These are phyloP conservation scores for Danio jaintianensis DNA, from an alignment of 2,797 vertebrate genomes.

Conservation along the genomic window DNA sequence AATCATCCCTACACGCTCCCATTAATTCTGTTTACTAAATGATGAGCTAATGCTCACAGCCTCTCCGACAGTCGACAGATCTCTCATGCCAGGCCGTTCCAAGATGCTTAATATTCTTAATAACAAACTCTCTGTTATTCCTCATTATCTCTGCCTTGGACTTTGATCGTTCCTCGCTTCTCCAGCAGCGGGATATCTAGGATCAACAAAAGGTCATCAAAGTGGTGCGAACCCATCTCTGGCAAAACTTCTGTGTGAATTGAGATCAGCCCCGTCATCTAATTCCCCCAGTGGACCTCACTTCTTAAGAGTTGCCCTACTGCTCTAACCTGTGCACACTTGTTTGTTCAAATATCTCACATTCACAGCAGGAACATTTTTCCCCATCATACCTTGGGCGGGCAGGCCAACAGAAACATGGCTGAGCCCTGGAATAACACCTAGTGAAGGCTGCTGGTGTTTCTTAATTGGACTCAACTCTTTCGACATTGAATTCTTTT, in stretches of 20 bases:
- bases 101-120: constrained; percentile 48
- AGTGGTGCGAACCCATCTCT: constrained; percentile 48
- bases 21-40: constrained; percentile 22
- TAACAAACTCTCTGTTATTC: constrained; percentile 53
- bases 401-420: constrained; percentile 65
- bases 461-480: constrained; percentile 70
- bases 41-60: constrained; percentile 38
- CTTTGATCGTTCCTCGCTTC: constrained; percentile 45
- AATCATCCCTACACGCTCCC: background rate
- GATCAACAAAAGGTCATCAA: constrained; percentile 51
- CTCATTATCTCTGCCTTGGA: constrained; percentile 48
- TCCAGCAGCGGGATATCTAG: constrained; percentile 40
- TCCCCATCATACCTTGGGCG: constrained; percentile 40
- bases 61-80: constrained; percentile 8
- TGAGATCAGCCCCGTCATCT: constrained; percentile 45
- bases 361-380: constrained; percentile 47
- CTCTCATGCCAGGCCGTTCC: constrained; percentile 37
- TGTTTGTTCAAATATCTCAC: constrained; percentile 54
- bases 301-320: constrained; percentile 30
- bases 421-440: constrained; percentile 62
- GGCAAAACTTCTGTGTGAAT: constrained; percentile 52
- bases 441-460: constrained; percentile 70
- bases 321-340: constrained; percentile 49
- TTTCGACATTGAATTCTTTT: constrained; percentile 76
- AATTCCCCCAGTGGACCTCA: constrained; percentile 36